These are phyloP conservation scores for Oryzias dopingdopingensis DNA, from an alignment of 2,797 vertebrate genomes.

Conservation along the genomic window DNA sequence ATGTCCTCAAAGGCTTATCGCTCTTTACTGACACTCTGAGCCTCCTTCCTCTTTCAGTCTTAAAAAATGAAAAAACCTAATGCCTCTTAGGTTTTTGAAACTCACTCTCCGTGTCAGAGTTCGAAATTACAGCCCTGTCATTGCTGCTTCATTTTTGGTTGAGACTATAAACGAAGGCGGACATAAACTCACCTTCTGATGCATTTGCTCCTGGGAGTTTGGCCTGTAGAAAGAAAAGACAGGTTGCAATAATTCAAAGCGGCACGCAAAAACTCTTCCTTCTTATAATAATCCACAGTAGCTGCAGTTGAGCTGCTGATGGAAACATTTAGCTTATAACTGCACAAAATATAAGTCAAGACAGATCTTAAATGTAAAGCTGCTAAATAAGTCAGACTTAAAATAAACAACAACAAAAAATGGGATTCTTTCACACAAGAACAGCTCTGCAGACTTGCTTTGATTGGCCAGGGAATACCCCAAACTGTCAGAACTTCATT, in stretches of 20 bases:
- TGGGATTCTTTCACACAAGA: too few species aligned
- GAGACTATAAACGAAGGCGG: background rate
- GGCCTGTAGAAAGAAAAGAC: slow-evolving; percentile 55
- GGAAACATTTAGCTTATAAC: too few species aligned
- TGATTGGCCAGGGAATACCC: too few species aligned
- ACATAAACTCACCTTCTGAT: slow-evolving; percentile 62
- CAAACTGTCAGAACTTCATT: too few species aligned
- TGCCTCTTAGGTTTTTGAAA: background rate
- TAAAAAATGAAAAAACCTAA: background rate
- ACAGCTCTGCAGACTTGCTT: too few species aligned
- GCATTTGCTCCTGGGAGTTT: slow-evolving; percentile 46
- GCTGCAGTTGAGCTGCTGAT: too few species aligned
- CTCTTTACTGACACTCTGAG: slow-evolving; percentile 1
- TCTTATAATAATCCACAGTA: background rate
- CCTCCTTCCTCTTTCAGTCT: slow-evolving; percentile 17
- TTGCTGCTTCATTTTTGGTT: background rate
- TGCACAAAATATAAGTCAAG: too few species aligned
- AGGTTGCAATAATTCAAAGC: background rate
- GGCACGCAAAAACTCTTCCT: background rate
- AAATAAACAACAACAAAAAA: too few species aligned
- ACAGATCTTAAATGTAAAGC: too few species aligned
- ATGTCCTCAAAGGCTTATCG: slow-evolving; percentile 7
- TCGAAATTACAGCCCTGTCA: background rate
- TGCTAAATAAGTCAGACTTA: too few species aligned
- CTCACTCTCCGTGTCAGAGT: background rate